Evolutionary conservation across 2,113 vertebrate species (phyloP).

Genomic region (Thamnophis sirtalis): DNA sequence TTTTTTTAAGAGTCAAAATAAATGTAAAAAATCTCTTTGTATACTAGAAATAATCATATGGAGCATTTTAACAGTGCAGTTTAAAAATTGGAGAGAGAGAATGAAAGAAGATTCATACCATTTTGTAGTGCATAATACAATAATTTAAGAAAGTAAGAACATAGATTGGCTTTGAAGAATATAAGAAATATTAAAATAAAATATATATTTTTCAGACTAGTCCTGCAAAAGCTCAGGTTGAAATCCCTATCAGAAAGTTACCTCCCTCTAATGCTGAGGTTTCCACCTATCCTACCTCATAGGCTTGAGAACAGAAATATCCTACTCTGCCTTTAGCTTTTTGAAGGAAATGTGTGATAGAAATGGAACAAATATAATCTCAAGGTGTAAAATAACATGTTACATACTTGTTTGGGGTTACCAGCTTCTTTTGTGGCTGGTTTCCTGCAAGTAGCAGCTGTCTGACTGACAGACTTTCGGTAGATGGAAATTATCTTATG

Average conservation of each 20-base stretch:
- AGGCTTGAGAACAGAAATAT: background rate
- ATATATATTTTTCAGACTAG: background rate
- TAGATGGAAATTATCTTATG: background rate
- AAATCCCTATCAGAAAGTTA: background rate
- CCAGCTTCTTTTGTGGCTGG: background rate
- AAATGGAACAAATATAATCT: background rate
- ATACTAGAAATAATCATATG: conserved; percentile 33
- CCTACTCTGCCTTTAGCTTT: background rate
- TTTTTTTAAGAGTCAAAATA: conserved; percentile 45
- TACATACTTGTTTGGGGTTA: background rate
- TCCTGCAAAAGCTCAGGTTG: background rate
- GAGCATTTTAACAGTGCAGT: background rate
- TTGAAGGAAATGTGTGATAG: background rate
- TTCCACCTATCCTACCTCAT: background rate
- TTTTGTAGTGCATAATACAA: background rate
- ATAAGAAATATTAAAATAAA: background rate
- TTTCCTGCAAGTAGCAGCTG: background rate
- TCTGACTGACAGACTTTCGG: background rate
- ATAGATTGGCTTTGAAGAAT: background rate
- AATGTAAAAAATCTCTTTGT: conserved; percentile 42
- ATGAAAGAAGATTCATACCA: background rate
- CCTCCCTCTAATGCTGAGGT: background rate
- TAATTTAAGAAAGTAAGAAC: background rate
- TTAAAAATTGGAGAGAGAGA: background rate
- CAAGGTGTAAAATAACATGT: background rate